A percentile compares a stretch with the other conserved stretches of the same genome.
phyloP scores from a whole-genome alignment of 2,797 vertebrate genomes.

The Macrochelys suwanniensis region DNA sequence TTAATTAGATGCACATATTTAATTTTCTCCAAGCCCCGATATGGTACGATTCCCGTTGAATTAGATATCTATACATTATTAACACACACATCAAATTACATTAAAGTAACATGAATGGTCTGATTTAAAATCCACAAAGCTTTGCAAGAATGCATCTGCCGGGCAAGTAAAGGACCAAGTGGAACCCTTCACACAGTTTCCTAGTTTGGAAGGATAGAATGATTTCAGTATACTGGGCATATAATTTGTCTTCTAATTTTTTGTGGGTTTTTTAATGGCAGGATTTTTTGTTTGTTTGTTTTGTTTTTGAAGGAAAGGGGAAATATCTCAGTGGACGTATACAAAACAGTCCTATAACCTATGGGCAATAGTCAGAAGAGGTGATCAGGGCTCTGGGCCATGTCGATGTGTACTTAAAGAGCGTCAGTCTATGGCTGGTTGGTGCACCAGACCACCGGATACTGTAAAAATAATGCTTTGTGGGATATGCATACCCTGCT shows the following conservation, averaged over 20 bases:
- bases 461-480: background rate
- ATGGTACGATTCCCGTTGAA: constrained; percentile 26
- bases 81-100: constrained; percentile 64
- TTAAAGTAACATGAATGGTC: constrained; percentile 65
- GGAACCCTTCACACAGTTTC: constrained; percentile 37
- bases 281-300: background rate
- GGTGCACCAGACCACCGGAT: background rate
- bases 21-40: constrained; percentile 31
- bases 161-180: constrained; percentile 37
- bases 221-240: constrained; percentile 45
- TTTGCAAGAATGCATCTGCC: constrained; percentile 46
- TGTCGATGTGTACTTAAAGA: background rate
- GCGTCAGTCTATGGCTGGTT: background rate
- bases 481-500: background rate
- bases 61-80: constrained; percentile 64
- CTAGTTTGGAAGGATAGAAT: background rate
- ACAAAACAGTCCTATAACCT: background rate
- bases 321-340: background rate
- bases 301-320: background rate
- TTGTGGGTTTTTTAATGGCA: background rate
- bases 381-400: background rate
- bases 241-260: background rate
- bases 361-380: background rate
- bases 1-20: constrained; percentile 50
- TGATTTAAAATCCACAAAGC: constrained; percentile 60